Conservation (phyloP, 2,888 invertebrate genomes). For the Brassicogethes aeneus region DNA sequence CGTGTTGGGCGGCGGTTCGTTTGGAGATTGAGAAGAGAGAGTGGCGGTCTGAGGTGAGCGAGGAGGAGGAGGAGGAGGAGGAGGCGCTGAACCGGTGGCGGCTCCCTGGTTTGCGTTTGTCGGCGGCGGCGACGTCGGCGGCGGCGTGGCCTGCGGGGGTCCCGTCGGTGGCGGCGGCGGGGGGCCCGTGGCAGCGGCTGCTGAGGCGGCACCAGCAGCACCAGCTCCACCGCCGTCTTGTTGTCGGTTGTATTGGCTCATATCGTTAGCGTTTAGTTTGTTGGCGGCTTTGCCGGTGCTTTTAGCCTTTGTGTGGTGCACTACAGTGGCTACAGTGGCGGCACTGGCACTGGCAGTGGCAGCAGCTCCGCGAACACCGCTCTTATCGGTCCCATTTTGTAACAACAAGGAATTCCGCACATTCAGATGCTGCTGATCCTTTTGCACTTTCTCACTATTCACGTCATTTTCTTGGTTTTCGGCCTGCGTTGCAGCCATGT, state of each 20-base stretch:
- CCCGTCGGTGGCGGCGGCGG: conserved; percentile 25
- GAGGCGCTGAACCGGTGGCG: too few relatives aligned
- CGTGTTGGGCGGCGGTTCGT: background rate
- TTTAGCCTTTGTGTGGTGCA: conserved; percentile 53
- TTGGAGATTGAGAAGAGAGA: background rate
- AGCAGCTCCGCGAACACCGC: conserved; percentile 50
- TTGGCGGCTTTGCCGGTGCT: conserved; percentile 56
- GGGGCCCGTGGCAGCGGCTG: conserved; percentile 16
- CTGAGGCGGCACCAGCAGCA: conserved; percentile 8
- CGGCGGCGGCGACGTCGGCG: conserved; percentile 13
- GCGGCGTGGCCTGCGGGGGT: conserved; percentile 24
- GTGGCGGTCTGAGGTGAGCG: conserved; percentile 8
- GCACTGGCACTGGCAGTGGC: conserved; percentile 58
- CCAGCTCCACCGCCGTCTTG: conserved; percentile 8
- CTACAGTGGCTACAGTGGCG: conserved; percentile 46
- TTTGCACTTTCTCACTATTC: conserved; percentile 55
- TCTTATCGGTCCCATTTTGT: conserved; percentile 73
- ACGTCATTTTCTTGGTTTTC: conserved; percentile 73
- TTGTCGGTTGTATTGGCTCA: conserved; percentile 39
- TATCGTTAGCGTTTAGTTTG: conserved; percentile 41
- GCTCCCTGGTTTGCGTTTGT: conserved; percentile 18
- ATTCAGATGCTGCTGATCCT: conserved; percentile 58
- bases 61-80: conserved; percentile 9
- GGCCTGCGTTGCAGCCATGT: conserved; percentile 81
- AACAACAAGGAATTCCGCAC: conserved; percentile 59